phyloP scores from a whole-genome alignment of 2,113 vertebrate genomes.

The Brachypteracias leptosomus region DNA sequence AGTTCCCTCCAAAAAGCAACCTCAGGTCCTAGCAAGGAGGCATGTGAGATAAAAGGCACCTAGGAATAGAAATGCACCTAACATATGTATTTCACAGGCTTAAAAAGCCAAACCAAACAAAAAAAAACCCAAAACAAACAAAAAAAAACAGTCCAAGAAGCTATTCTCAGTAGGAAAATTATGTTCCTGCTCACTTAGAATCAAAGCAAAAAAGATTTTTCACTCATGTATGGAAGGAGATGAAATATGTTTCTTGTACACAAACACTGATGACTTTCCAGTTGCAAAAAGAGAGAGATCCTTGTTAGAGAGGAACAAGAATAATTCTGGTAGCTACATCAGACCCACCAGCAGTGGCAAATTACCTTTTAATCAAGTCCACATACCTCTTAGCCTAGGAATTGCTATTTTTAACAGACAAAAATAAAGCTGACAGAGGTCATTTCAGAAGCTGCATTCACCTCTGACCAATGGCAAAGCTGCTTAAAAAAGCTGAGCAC shows the following conservation, averaged over 20 bases:
- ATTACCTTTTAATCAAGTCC: background rate
- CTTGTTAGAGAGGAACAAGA: background rate
- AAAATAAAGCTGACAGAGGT: background rate
- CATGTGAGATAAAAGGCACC: background rate
- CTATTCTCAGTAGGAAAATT: background rate
- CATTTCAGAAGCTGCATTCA: background rate
- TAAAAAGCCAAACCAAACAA: background rate
- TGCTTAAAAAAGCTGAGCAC: background rate
- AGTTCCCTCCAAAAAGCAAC: background rate
- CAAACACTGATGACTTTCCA: background rate
- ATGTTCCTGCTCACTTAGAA: background rate
- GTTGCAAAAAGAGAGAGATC: background rate
- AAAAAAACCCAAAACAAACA: background rate
- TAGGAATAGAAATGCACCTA: background rate
- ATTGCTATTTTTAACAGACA: background rate
- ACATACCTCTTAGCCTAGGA: background rate
- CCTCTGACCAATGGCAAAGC: background rate
- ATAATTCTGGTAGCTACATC: background rate
- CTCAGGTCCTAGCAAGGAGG: background rate
- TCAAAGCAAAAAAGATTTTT: background rate
- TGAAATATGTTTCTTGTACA: background rate
- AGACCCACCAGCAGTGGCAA: background rate
- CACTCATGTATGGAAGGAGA: background rate
- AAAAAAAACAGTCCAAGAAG: background rate
- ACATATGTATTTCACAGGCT: background rate